Base-by-base conservation (phyloP, 1,140 invertebrate genomes). In the Mamestra configurata region DNA sequence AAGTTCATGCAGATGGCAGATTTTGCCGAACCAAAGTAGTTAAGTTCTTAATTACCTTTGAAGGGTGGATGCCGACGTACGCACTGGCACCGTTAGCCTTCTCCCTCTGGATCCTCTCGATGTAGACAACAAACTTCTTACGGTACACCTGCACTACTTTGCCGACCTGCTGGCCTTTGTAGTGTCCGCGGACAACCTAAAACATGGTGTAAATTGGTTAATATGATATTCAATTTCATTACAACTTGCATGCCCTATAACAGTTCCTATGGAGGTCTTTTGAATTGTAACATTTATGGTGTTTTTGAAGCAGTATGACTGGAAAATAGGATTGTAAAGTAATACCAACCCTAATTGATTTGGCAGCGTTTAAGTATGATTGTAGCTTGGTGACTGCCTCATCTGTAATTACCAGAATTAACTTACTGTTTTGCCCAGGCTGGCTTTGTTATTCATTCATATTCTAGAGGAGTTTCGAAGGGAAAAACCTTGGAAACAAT, bases 81-180 rank as follows among this genome's bases (percentile, higher is more conserved):
- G 99, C 99, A 88, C 98, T 99, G 73, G 99, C 98, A 87, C 99
- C 99, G 94, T 99, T 99, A 53, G 99, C 99, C 92, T 99, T 99
- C 95, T 99, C 99, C 89, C 99, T 96, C 95, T 99, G 99, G 92
- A 99, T 99, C 95, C 99, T 97, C 96, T 99, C 99, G 96, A 99
- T 98, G 95, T 99, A 99, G 81, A 99, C 97, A 61, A 99, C 98
- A 95, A 99, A 99, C 95, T 99, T 99, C 94, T 99, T 99, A 92
- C 99, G 97, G 96, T 99, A 99, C 8, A 98, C 98, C 94, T 99
- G 98, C 18, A 99, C 98, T 73, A 99, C 98, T 96, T 99, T 99
- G 84, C 99, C 99, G 73, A 99, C 98, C 96, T 99, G 99, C 95
- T 99, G 99, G 53, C 99, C 99, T 95, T 99, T 99, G 96, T 99